A percentile compares a stretch with the other conserved stretches of the same genome.
These are phyloP conservation scores for Clistopyga incitator DNA, from an alignment of 2,888 invertebrate species.

Conservation along the genomic window DNA sequence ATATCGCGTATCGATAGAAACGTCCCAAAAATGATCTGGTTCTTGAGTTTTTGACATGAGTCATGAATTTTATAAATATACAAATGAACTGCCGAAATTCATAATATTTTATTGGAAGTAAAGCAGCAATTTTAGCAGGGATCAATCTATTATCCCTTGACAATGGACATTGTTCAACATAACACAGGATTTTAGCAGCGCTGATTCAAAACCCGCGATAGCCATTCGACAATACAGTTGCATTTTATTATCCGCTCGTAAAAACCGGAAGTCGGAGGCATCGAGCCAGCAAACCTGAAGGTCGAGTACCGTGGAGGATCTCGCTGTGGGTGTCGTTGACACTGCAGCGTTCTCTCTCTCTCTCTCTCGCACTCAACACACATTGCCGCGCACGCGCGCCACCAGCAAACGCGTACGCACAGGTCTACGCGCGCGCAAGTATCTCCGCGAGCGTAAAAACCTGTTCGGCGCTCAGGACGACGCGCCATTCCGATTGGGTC, in stretches of 20 bases:
- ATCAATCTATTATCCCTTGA: not conserved
- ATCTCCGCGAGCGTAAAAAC: constrained; percentile 57
- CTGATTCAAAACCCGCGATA: not conserved
- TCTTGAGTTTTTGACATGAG: too few species aligned
- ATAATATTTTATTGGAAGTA: too few species aligned
- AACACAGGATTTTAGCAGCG: not conserved
- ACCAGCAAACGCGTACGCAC: constrained; percentile 40
- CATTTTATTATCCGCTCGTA: constrained; percentile 21
- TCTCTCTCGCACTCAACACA: constrained; percentile 54
- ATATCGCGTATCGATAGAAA: too few species aligned
- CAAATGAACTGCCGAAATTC: too few species aligned
- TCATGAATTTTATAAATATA: too few species aligned
- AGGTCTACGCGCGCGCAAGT: constrained; percentile 11
- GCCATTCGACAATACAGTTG: constrained; percentile 31
- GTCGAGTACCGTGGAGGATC: constrained; percentile 66
- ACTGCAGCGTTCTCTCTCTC: constrained; percentile 56
- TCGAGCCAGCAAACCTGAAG: constrained; percentile 64
- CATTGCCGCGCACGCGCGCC: constrained; percentile 63
- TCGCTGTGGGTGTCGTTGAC: constrained; percentile 71
- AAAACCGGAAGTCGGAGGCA: constrained; percentile 63
- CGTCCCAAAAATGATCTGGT: too few species aligned
- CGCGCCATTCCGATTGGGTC: constrained; percentile 58
- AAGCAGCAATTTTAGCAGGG: too few species aligned
- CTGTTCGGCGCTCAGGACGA: constrained; percentile 51
- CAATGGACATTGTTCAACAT: not conserved